Evolutionary conservation across 2,113 vertebrate species (phyloP), one percentile per base, ranked within the genome.

Genomic region (Notechis scutatus): DNA sequence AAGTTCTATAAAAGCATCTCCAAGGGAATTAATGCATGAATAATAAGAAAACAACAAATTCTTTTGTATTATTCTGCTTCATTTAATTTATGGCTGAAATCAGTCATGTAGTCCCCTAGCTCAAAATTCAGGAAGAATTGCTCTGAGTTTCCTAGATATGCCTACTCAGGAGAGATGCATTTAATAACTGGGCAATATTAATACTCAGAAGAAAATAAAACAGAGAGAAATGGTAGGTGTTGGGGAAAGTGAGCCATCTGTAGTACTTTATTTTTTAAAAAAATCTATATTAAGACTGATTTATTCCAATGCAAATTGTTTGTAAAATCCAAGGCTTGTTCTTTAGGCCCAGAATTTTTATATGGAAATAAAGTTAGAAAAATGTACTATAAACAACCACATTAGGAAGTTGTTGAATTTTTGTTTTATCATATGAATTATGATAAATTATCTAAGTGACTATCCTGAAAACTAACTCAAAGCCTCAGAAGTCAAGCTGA

Each of bases 71-170:
- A 81, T 96, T 96, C 95, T 95, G 93, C 88, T 96, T 92, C 74
- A 95, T 93, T 94, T 96, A 92, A 96, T 95, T 95, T 97, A 97
- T 95, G 95, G 94, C 14, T 95, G 95, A 95, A 95, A 96, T 95
- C 90, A 93, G 94, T 94, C 94, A 93, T 88, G 92, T 64, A 93
- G 90, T 12, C 26, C 56, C 95, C 88, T 0, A 1, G 45, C 9
- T 92, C 56, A 86, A 92, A 92, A 92, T 64, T 92, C 74, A 90
- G 87, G 61, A 86, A 90, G 56, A 87, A 59, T 55, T 50, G 23
- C 86, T 92, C 88, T 95, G 88, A 74, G 94, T 96, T 90, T 97
- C 95, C 95, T 95, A 91, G 95, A 96, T 87, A 92, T 94, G 96
- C 90, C 39, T 87, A 96, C 91, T 95, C 69, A 95, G 94, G 94